Base-by-base conservation (phyloP, 1,140 invertebrate genomes). In the Pseudobourletiella spinata region DNA sequence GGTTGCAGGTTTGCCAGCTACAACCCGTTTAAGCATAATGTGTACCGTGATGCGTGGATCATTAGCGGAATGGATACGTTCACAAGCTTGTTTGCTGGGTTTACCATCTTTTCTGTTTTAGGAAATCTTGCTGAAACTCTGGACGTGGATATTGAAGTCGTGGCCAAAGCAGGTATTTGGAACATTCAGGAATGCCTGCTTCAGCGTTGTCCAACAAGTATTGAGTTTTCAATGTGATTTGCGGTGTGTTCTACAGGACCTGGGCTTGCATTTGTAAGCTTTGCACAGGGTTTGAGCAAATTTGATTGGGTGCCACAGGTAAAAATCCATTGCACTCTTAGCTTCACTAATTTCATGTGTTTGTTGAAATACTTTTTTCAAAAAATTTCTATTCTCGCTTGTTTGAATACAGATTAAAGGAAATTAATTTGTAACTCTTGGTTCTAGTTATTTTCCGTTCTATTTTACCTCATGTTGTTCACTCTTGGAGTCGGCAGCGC, bases 71-170 rank as follows among this genome's bases (percentile, higher is more conserved):
- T 79, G 65, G 80, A 81, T 67, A 79, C 79, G 18, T 61, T 61
- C 14, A 93, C 90, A 0, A 90, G 88, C 68, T 74, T 94, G 3
- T 74, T 94, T 8, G 88, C 90, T 15, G 90, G 90, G 1, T 84
- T 88, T 56, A 90, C 89, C 2, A 89, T 92, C 58, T 93, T 93
- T 72, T 71, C 16, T 2, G 50, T 61, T 0, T 26, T 61, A 20
- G 59, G 59, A 0, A 52, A 61, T 18, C 24, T 61, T 4, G 48
- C 59, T 6, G 3, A 35, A 0, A 26, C 24, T 28, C 28, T 26
- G 6, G 59, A 77, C 0, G 76, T 79, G 57, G 78, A 89, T 6
- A 79, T 81, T 1, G 77, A 80, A 15, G 82, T 84, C 0, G 82
- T 84, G 0, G 77, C 79, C 44, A 82, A 82, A 16, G 86, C 86